phyloP scores from a whole-genome alignment of 2,888 invertebrate species.

The Microplitis deprimator region DNA sequence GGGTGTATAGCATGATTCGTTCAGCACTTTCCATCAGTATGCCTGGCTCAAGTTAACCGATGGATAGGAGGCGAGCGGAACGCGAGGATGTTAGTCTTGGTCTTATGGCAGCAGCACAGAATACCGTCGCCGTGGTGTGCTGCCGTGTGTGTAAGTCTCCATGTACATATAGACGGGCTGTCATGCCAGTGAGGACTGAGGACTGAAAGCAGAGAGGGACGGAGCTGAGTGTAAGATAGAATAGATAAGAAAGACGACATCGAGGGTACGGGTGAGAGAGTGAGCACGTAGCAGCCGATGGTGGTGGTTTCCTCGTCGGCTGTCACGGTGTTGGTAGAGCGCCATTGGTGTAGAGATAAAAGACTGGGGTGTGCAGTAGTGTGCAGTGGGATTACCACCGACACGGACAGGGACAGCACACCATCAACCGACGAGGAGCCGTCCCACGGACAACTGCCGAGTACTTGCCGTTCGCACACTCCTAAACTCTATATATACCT shows the following conservation, averaged over 20 bases:
- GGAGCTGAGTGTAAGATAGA: conserved; percentile 16
- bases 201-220: background rate
- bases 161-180: background rate
- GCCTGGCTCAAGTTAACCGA: conserved; percentile 47
- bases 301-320: too few species aligned
- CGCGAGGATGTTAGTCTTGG: conserved; percentile 27
- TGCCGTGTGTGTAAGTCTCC: background rate
- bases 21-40: conserved; percentile 61
- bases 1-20: conserved; percentile 49
- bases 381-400: background rate
- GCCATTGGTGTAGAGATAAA: background rate
- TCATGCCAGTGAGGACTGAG: conserved; percentile 9
- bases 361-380: conserved; percentile 18
- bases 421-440: background rate
- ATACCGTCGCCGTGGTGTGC: conserved; percentile 11
- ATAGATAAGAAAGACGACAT: background rate
- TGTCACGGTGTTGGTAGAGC: too few species aligned
- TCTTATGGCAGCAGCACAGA: conserved; percentile 31
- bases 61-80: conserved; percentile 35
- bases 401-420: background rate
- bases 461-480: conserved; percentile 36
- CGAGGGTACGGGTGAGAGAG: conserved; percentile 4
- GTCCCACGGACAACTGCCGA: background rate
- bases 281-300: background rate
- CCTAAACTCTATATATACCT: conserved; percentile 31